Evolutionary conservation across 2,113 vertebrate species (phyloP).

Genomic region (Silurus asotus): DNA sequence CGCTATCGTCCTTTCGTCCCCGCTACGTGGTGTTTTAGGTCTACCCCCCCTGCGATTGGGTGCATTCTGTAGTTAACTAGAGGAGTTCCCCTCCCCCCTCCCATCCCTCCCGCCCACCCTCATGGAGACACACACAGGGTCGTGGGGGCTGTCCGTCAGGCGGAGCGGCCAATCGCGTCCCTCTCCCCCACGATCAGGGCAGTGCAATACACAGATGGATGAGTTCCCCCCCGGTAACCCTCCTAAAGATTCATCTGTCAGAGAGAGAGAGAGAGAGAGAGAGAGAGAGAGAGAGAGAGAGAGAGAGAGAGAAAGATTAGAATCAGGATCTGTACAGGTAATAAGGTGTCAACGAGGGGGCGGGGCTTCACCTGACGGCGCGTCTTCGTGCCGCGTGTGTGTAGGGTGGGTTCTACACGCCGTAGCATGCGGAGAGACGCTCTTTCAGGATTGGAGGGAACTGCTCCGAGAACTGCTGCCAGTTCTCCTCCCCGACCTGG

Average conservation of each 20-base stretch:
- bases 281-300: not conserved
- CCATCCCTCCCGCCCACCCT: slow-evolving; percentile 76
- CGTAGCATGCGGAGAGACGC: slow-evolving; percentile 89
- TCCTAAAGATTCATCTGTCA: slow-evolving; percentile 81
- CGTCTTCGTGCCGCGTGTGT: slow-evolving; percentile 51
- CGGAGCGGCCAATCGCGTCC: slow-evolving; percentile 74
- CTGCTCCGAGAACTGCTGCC: slow-evolving; percentile 94
- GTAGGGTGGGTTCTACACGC: slow-evolving; percentile 78
- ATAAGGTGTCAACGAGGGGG: too few species aligned
- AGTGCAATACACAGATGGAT: slow-evolving; percentile 86
- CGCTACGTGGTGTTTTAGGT: slow-evolving; percentile 49
- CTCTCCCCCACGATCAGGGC: slow-evolving; percentile 86
- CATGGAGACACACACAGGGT: slow-evolving; percentile 78
- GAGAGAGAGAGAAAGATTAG: not conserved
- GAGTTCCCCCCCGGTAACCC: slow-evolving; percentile 85
- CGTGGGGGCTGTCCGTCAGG: slow-evolving; percentile 78
- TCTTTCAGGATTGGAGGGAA: slow-evolving; percentile 92
- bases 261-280: slow-evolving; percentile 16
- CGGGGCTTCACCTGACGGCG: slow-evolving; percentile 48
- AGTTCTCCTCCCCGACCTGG: slow-evolving; percentile 92
- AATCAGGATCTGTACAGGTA: not conserved
- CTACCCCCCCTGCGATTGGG: slow-evolving; percentile 64
- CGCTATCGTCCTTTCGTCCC: slow-evolving; percentile 48
- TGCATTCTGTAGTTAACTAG: slow-evolving; percentile 77
- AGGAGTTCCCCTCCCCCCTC: slow-evolving; percentile 73